Conservation (phyloP, 2,888 invertebrate genomes). For the Tupiocoris notatus region DNA sequence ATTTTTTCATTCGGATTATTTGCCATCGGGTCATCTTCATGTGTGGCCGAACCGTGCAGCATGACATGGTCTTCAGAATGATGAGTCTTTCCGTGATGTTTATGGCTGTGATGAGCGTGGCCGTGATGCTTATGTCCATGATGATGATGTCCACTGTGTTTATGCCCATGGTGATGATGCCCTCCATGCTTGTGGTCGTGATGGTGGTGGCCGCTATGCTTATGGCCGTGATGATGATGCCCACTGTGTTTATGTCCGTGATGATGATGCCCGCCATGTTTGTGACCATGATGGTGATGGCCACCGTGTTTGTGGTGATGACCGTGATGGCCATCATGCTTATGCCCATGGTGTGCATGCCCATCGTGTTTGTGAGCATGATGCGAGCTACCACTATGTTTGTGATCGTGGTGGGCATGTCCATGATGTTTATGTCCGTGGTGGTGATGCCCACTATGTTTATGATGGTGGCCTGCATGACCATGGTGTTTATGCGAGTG, state of each 20-base stretch:
- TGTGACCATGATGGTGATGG: slow-evolving; percentile 37
- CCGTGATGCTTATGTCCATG: slow-evolving; percentile 40
- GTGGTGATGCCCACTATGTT: slow-evolving; percentile 48
- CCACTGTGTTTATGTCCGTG: slow-evolving; percentile 44
- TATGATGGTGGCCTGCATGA: slow-evolving; percentile 47
- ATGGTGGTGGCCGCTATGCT: slow-evolving; percentile 35
- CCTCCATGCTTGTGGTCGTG: slow-evolving; percentile 41
- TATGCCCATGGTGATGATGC: slow-evolving; percentile 33
- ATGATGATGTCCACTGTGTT: slow-evolving; percentile 41
- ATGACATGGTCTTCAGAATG: slow-evolving; percentile 25
- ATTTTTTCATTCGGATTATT: not conserved
- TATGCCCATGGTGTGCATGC: slow-evolving; percentile 45
- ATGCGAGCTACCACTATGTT: slow-evolving; percentile 48
- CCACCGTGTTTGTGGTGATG: slow-evolving; percentile 43
- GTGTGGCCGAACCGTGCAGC: not conserved
- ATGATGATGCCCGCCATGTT: slow-evolving; percentile 28
- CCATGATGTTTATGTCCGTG: slow-evolving; percentile 50
- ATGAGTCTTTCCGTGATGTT: slow-evolving; percentile 28
- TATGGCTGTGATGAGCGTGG: slow-evolving; percentile 23
- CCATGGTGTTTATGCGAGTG: slow-evolving; percentile 49
- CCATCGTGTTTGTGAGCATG: slow-evolving; percentile 49
- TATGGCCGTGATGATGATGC: slow-evolving; percentile 39
- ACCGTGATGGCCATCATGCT: slow-evolving; percentile 47
- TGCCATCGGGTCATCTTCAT: slow-evolving; percentile 7
- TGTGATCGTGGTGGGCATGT: slow-evolving; percentile 49